Evolutionary conservation across 2,888 invertebrate species (phyloP), one percentile per base, ranked within the genome.

Genomic region (Mythimna ferrago): DNA sequence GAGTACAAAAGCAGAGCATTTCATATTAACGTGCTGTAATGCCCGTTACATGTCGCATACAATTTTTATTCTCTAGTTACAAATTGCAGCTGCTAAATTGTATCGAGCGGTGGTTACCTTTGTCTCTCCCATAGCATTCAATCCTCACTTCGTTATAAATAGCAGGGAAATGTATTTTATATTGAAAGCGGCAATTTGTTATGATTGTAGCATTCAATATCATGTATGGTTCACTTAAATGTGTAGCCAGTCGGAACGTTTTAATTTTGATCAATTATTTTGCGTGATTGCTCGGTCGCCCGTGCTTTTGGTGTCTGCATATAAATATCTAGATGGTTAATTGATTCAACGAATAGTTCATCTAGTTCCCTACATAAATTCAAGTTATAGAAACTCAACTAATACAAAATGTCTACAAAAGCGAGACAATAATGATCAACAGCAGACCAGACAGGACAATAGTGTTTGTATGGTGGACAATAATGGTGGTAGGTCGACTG

Each of bases 31-130:
- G 66, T 61, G 62, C 54, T 61, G 53, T 71, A 79, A 83, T 81
- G 72, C 71, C 60, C 56, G 73, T 82, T 79, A 77, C 77, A 60
- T 79, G 77, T 81, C 66, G 70, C 80, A 62, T 82, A 69, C 61
- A 80, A 76, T 86, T 88, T 88, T 81, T 78, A 83, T 83, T 66
- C 75, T 69, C 76, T 82, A 76, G 74, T 81, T 82, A 83, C 79
- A 82, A 78, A 76, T 51, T 80, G 79, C 80, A 83, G 76, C 76
- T 79, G 83, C 80, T 81, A 82, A 85, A 88, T 84, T 85, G 61
- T 80, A 87, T 86, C 81, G 85, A 86, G 66, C 78, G 58, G 84
- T 64, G 86, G 84, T 81, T 87, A 86, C 61, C 82, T 83, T 86
- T 86, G 83, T 85, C 64, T 83, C 61, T 67, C 67, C 41, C 57